phyloP scores from a whole-genome alignment of 2,888 invertebrate genomes.

The Bombyx huttoni region DNA sequence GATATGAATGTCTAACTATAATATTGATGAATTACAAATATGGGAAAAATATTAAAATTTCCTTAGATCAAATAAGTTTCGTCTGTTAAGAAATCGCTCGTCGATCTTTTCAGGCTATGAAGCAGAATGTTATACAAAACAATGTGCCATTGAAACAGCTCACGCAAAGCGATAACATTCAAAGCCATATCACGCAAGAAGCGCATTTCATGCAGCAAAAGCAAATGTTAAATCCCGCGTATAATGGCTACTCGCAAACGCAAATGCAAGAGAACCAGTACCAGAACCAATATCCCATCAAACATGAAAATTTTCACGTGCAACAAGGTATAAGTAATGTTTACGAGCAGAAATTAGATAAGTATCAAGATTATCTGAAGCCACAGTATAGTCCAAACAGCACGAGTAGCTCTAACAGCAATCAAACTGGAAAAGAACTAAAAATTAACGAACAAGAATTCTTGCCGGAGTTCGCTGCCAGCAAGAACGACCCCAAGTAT shows the following conservation, averaged over 20 bases:
- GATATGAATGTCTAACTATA: not conserved
- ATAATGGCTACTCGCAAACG: slow-evolving; percentile 52
- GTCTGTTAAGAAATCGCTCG: not conserved
- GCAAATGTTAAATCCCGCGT: slow-evolving; percentile 63
- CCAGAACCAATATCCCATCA: slow-evolving; percentile 50
- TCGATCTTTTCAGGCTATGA: slow-evolving; percentile 41
- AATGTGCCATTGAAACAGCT: slow-evolving; percentile 69
- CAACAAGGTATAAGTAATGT: slow-evolving; percentile 62
- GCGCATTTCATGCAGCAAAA: slow-evolving; percentile 69
- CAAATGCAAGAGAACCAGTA: slow-evolving; percentile 53
- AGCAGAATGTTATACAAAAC: slow-evolving; percentile 64
- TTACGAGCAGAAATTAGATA: slow-evolving; percentile 62
- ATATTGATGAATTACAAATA: not conserved
- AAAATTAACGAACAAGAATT: slow-evolving; percentile 71
- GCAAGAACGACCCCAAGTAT: slow-evolving; percentile 91
- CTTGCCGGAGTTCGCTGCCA: slow-evolving; percentile 80
- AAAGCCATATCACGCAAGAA: slow-evolving; percentile 61
- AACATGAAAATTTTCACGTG: slow-evolving; percentile 55
- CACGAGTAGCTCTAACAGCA: slow-evolving; percentile 63
- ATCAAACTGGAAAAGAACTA: slow-evolving; percentile 58
- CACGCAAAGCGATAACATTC: slow-evolving; percentile 62
- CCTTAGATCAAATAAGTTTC: too few species aligned
- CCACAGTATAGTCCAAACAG: slow-evolving; percentile 73
- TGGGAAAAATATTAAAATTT: too few species aligned
- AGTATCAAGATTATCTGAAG: slow-evolving; percentile 63